phyloP scores from a whole-genome alignment of 1,140 invertebrate species.

The Zophobas atratus region DNA sequence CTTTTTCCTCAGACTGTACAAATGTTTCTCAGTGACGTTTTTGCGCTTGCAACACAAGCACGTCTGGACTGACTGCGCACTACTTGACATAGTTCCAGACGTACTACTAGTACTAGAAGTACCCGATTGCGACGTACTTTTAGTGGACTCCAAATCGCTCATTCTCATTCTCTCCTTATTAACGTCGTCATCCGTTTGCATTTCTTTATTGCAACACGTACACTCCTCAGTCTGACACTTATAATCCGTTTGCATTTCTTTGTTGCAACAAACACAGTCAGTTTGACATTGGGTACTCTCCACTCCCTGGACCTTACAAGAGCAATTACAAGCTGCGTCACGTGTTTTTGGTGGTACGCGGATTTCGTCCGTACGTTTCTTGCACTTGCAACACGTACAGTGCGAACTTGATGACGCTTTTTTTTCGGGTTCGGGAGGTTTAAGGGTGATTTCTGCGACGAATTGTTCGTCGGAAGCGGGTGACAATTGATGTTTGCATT shows the following conservation, averaged over 20 bases:
- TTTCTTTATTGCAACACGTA: neutral
- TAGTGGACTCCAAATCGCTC: neutral
- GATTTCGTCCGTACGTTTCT: neutral
- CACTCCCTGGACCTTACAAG: too few species aligned
- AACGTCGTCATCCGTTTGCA: neutral
- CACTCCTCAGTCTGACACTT: neutral
- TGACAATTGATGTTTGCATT: too few species aligned
- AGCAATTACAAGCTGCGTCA: too few species aligned
- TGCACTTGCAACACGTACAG: neutral
- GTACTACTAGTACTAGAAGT: neutral
- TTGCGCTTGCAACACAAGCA: constrained; percentile 27
- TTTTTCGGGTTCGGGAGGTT: too few species aligned
- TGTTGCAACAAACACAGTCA: neutral
- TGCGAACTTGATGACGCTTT: too few species aligned
- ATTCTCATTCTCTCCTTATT: neutral
- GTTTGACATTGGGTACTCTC: too few species aligned
- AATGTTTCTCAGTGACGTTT: constrained; percentile 7
- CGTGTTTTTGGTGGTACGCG: too few species aligned
- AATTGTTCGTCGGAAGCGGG: too few species aligned
- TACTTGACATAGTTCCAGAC: neutral
- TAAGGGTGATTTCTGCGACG: too few species aligned
- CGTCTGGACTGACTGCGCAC: neutral
- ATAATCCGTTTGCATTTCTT: neutral
- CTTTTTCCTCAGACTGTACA: constrained; percentile 17
- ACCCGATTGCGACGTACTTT: neutral